These are phyloP conservation scores for Numida meleagris DNA, from an alignment of 2,113 vertebrate species.

Conservation along the genomic window DNA sequence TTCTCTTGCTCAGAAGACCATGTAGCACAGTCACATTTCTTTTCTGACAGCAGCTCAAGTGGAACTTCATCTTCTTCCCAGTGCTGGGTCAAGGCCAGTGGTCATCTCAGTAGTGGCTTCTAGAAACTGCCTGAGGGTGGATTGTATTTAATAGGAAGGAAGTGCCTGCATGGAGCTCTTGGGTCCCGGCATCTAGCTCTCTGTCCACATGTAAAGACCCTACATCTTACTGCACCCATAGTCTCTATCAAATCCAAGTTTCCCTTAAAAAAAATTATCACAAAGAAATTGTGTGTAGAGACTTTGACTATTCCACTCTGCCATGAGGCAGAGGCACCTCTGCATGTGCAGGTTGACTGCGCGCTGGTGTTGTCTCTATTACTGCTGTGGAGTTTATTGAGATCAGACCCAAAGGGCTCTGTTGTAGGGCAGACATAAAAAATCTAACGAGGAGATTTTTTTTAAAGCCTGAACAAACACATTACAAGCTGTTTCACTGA, in stretches of 20 bases:
- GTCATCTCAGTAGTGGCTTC: accelerated
- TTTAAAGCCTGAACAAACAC: neutral
- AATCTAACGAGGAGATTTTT: neutral
- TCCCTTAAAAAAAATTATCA: neutral
- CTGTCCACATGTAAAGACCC: neutral
- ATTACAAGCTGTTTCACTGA: neutral
- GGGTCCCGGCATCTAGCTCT: neutral
- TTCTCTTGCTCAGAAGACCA: neutral
- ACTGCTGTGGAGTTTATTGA: neutral
- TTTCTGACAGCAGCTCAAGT: neutral
- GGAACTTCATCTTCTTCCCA: neutral
- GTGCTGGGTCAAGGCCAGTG: accelerated
- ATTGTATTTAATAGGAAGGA: neutral
- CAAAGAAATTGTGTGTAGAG: accelerated
- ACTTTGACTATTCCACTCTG: accelerated
- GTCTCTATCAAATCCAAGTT: neutral
- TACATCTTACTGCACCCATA: neutral
- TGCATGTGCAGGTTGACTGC: neutral
- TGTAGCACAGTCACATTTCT: neutral
- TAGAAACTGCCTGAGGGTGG: neutral
- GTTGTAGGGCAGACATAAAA: neutral
- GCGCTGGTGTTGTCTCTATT: neutral
- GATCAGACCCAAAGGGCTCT: accelerated
- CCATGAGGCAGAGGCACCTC: neutral
- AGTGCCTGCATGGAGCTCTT: neutral